A percentile compares a stretch with the other conserved stretches of the same genome.
Conservation (phyloP, 2,888 invertebrate species). For the Orchestes rusci region DNA sequence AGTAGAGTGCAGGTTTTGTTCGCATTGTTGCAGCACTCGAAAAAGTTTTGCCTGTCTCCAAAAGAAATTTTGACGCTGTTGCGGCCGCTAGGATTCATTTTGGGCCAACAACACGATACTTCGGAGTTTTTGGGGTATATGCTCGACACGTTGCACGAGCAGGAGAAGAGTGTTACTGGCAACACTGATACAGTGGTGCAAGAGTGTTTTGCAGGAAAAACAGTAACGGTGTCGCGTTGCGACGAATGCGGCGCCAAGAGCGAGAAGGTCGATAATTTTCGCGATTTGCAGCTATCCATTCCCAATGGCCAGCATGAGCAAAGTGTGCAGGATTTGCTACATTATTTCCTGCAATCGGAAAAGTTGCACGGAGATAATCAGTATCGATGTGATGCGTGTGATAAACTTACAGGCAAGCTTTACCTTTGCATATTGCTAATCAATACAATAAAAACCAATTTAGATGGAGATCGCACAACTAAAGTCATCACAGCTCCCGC, state of each 20-base stretch:
- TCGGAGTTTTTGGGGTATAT: constrained; percentile 77
- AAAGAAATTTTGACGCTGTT: constrained; percentile 63
- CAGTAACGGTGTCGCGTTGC: constrained; percentile 69
- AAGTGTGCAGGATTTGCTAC: constrained; percentile 69
- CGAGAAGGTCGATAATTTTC: constrained; percentile 68
- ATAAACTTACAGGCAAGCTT: constrained; percentile 48
- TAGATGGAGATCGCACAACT: constrained; percentile 66
- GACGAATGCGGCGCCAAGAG: constrained; percentile 65
- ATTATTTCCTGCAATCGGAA: constrained; percentile 72
- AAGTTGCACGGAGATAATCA: constrained; percentile 72
- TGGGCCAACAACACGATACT: constrained; percentile 79
- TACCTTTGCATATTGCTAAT: background rate
- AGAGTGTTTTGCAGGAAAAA: constrained; percentile 68
- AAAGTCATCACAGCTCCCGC: constrained; percentile 66
- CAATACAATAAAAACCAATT: background rate
- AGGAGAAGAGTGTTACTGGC: constrained; percentile 46
- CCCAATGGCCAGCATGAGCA: constrained; percentile 50
- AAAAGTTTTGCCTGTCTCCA: constrained; percentile 59
- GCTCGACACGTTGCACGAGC: constrained; percentile 67
- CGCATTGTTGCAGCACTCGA: constrained; percentile 63
- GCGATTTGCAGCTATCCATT: constrained; percentile 72
- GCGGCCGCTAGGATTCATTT: constrained; percentile 69
- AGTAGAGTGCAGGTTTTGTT: constrained; percentile 63
- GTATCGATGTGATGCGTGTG: constrained; percentile 74
- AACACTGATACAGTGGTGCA: constrained; percentile 57